Conservation (phyloP, 2,888 invertebrate genomes). For the Caenorhabditis zanzibari region DNA sequence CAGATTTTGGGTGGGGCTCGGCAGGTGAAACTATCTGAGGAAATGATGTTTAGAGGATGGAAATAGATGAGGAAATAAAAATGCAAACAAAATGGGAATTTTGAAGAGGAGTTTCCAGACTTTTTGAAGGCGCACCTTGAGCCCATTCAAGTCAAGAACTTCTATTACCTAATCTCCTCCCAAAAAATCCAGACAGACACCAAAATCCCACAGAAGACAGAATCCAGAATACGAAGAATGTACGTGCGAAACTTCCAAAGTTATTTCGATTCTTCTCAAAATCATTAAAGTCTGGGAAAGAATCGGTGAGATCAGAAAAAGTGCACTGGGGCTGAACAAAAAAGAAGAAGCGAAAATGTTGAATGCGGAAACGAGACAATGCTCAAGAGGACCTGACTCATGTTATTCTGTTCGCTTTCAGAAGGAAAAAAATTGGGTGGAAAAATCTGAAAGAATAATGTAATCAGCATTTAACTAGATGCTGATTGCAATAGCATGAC, state of each 20-base stretch:
- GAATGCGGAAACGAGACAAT: neutral
- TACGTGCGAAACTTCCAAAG: constrained; percentile 18
- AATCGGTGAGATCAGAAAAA: neutral
- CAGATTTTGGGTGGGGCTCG: neutral
- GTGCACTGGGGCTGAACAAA: neutral
- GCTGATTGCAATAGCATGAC: constrained; percentile 29
- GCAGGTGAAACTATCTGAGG: neutral
- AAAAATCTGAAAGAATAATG: neutral
- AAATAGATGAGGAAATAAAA: neutral
- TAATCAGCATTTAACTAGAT: neutral
- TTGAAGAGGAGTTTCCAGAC: no score
- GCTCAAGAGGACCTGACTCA: neutral
- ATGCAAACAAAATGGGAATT: neutral
- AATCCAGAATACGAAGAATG: constrained; percentile 13
- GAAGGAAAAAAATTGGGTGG: neutral
- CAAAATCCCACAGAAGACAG: constrained; percentile 7
- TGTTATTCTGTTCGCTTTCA: neutral
- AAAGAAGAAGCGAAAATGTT: neutral
- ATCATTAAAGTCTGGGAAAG: neutral
- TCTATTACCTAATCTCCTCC: constrained; percentile 3
- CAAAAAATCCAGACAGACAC: constrained; percentile 1
- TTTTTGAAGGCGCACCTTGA: no score
- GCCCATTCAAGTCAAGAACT: no score
- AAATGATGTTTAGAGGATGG: constrained; percentile 5
- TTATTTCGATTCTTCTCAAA: constrained; percentile 14